phyloP scores from a whole-genome alignment of 2,888 invertebrate species.

The Rugalucina vietnamica region DNA sequence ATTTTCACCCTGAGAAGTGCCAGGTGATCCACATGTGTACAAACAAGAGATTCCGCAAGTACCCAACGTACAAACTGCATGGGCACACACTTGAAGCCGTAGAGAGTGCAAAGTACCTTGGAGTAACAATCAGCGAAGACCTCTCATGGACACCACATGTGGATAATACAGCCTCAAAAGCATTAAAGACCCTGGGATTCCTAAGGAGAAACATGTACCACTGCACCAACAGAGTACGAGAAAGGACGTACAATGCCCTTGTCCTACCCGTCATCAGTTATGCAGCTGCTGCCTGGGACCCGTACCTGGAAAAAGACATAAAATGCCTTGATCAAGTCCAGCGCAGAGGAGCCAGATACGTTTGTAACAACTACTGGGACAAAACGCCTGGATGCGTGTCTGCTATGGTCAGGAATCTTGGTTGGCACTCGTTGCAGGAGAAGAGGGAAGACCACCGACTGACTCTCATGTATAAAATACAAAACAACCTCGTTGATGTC shows the following conservation, averaged over 20 bases:
- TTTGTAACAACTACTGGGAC: no score
- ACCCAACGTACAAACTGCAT: neutral
- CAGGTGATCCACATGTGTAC: neutral
- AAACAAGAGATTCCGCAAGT: neutral
- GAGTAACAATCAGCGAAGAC: neutral
- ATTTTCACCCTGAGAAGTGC: neutral
- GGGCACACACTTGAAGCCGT: neutral
- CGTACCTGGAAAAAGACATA: neutral
- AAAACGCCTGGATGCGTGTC: neutral
- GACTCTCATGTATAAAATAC: neutral
- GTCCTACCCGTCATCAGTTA: neutral
- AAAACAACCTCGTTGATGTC: constrained; percentile 5
- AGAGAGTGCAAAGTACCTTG: neutral
- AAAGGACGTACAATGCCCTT: neutral
- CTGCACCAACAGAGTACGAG: neutral
- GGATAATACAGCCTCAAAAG: neutral
- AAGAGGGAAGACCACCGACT: neutral
- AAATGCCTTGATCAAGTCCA: neutral
- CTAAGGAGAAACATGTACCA: neutral
- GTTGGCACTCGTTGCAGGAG: neutral
- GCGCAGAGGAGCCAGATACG: neutral
- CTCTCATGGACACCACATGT: neutral
- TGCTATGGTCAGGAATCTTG: neutral
- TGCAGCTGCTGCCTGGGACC: neutral
- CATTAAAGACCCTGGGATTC: neutral